Percentiles rank a stretch among this genome's conserved stretches.
Evolutionary conservation across 2,113 vertebrate genomes (phyloP).

Genomic region (Notechis scutatus): DNA sequence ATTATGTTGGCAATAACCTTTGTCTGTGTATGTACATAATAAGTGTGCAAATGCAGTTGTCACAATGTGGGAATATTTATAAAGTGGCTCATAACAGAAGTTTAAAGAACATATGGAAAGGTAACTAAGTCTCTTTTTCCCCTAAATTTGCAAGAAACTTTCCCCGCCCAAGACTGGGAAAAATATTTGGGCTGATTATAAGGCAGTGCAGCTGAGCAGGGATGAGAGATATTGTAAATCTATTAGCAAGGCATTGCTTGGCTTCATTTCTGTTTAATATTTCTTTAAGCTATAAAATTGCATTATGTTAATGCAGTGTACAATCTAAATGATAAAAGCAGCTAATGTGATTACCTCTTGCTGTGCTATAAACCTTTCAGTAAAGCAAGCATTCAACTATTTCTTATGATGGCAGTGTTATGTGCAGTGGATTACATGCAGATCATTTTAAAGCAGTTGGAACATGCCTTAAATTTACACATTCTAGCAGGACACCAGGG

Average conservation of each 20-base stretch:
- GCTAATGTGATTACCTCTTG: constrained; percentile 62
- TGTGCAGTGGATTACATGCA: constrained; percentile 33
- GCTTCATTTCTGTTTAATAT: constrained; percentile 66
- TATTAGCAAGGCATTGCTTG: constrained; percentile 58
- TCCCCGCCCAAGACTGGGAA: constrained; percentile 40
- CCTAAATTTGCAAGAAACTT: constrained; percentile 36
- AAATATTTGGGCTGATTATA: constrained; percentile 47
- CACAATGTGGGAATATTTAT: not conserved
- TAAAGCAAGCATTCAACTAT: constrained; percentile 39
- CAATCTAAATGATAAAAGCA: constrained; percentile 58
- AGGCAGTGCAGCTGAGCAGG: constrained; percentile 35
- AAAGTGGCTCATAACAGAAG: not conserved
- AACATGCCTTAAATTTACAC: constrained; percentile 11
- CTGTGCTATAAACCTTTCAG: constrained; percentile 58
- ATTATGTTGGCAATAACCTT: not conserved
- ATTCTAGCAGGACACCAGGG: not conserved
- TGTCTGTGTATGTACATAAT: no score
- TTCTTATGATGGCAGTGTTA: constrained; percentile 49
- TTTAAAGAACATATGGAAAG: not conserved
- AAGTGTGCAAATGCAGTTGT: not conserved
- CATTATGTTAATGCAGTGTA: constrained; percentile 64
- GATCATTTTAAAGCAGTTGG: constrained; percentile 7
- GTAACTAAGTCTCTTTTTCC: not conserved
- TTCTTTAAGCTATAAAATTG: constrained; percentile 68
- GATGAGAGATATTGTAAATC: constrained; percentile 62